phyloP scores from a whole-genome alignment of 2,113 vertebrate genomes.

The Neolamprologus falcicula region DNA sequence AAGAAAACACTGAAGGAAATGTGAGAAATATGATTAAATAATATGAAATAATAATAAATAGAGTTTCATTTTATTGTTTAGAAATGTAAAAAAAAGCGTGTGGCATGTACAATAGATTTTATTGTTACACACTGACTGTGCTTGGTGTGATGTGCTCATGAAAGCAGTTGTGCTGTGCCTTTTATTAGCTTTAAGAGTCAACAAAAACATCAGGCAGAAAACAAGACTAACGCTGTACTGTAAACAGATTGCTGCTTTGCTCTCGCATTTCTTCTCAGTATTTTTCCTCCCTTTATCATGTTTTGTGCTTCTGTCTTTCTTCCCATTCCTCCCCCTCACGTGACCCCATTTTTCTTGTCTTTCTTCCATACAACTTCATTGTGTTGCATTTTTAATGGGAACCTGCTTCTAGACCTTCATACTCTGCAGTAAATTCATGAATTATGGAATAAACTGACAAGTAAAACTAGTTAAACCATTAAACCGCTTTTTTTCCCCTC shows the following conservation, averaged over 20 bases:
- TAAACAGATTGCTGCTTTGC: not conserved
- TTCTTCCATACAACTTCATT: conserved; percentile 22
- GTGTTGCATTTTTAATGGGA: conserved; percentile 51
- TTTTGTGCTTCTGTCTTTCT: not conserved
- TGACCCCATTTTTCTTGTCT: conserved; percentile 13
- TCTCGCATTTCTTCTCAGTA: not conserved
- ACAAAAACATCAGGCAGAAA: not conserved
- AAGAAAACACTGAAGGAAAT: not conserved
- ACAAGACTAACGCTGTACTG: not conserved
- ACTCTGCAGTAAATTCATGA: conserved; percentile 41
- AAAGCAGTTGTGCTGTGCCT: not conserved
- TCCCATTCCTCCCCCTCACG: not conserved
- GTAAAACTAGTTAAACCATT: conserved; percentile 33
- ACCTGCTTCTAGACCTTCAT: conserved; percentile 32
- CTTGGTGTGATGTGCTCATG: not conserved
- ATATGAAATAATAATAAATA: not conserved
- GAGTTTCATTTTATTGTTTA: not conserved
- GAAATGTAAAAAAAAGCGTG: not conserved
- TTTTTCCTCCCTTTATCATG: not conserved
- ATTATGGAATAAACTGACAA: conserved; percentile 51
- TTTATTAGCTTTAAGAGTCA: not conserved
- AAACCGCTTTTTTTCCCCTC: not conserved
- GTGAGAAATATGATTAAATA: not conserved
- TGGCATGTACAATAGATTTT: not conserved
- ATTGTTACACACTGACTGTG: not conserved